A percentile compares a stretch with the other conserved stretches of the same genome.
These are phyloP conservation scores for Botrylloides violaceus DNA, from an alignment of 23 tunicate genomes.

Conservation along the genomic window DNA sequence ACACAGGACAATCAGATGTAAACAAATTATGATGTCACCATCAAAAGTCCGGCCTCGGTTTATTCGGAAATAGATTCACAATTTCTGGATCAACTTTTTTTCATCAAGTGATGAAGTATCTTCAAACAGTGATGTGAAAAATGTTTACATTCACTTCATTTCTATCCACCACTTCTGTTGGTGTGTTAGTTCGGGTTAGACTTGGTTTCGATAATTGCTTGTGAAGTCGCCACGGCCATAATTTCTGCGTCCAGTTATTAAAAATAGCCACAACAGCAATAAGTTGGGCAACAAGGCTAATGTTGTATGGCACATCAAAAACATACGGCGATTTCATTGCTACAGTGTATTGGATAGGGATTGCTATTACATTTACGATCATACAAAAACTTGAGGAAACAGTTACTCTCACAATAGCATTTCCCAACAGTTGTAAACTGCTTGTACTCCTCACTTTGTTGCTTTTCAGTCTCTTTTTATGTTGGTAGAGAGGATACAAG, in stretches of 20 bases:
- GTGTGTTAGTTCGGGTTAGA: too few relatives aligned
- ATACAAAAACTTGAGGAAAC: not conserved
- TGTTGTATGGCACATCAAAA: conserved; percentile 5
- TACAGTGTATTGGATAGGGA: not conserved
- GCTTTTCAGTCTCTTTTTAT: not conserved
- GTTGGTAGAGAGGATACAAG: conserved; percentile 9
- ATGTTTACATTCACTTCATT: too few relatives aligned
- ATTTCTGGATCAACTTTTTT: too few relatives aligned
- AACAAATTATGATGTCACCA: too few relatives aligned
- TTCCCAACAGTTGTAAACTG: not conserved
- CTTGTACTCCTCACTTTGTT: not conserved
- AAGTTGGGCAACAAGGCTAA: conserved; percentile 6
- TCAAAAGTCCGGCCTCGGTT: too few relatives aligned
- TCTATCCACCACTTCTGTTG: too few relatives aligned
- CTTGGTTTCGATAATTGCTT: too few relatives aligned
- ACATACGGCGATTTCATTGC: not conserved
- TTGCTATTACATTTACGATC: not conserved
- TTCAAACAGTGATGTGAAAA: too few relatives aligned
- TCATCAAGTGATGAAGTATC: too few relatives aligned
- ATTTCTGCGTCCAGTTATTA: conserved; percentile 4
- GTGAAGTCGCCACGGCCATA: conserved; percentile 3
- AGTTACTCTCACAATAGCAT: not conserved
- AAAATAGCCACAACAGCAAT: conserved; percentile 7
- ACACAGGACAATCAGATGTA: too few relatives aligned
- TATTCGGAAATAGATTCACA: too few relatives aligned